These are phyloP conservation scores for Sebastes baramenuke DNA, from an alignment of 2,797 vertebrate species.

Conservation along the genomic window DNA sequence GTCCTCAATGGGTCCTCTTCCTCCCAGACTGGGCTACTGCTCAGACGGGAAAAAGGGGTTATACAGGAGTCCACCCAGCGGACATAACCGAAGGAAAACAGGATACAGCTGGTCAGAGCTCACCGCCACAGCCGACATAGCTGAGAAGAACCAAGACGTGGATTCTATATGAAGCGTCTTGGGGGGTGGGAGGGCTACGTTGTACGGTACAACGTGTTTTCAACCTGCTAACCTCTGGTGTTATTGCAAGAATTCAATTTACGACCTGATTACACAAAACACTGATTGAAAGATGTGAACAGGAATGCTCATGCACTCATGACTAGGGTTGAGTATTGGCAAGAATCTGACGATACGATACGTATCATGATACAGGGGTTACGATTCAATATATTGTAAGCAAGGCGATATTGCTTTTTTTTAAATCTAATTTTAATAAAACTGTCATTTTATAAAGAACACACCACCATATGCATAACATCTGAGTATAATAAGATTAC, in stretches of 20 bases:
- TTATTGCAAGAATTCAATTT: background rate
- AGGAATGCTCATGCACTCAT: no score
- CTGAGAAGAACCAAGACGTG: conserved; percentile 2
- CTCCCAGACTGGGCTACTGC: conserved; percentile 73
- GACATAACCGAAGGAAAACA: conserved; percentile 77
- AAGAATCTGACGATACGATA: no score
- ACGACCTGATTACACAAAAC: background rate
- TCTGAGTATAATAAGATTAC: no score
- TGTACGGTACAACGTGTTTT: background rate
- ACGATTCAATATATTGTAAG: no score
- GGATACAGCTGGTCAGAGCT: conserved; percentile 81
- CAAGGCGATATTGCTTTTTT: accelerated
- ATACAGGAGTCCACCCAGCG: conserved; percentile 64
- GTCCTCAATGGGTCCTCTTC: conserved; percentile 62
- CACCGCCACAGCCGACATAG: conserved; percentile 36
- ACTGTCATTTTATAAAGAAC: no score
- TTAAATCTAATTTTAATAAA: no score
- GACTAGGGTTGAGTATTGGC: no score
- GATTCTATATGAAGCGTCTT: conserved; percentile 27
- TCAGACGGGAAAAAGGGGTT: conserved; percentile 69
- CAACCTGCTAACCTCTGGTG: background rate
- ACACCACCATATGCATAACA: no score
- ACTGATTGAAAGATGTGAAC: background rate
- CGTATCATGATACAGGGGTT: accelerated
- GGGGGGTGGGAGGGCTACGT: background rate